Evolutionary conservation across 2,888 invertebrate species (phyloP).

Genomic region (Clivina fossor): DNA sequence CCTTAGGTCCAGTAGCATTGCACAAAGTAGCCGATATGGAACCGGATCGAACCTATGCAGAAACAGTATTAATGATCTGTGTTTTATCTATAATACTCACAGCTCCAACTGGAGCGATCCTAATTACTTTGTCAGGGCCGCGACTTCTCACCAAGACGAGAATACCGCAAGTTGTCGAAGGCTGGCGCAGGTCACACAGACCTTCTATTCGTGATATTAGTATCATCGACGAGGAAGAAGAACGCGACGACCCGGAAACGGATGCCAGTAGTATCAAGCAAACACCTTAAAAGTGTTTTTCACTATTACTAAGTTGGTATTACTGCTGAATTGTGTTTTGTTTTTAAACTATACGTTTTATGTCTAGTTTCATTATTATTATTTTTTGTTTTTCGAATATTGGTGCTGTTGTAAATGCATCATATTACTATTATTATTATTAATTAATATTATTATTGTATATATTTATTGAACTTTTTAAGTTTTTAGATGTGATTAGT

Average conservation of each 20-base stretch:
- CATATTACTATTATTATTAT: neutral
- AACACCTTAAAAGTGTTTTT: conserved; percentile 10
- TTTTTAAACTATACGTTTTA: conserved; percentile 25
- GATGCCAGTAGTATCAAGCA: conserved; percentile 33
- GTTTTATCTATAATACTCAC: conserved; percentile 82
- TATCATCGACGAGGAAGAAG: conserved; percentile 81
- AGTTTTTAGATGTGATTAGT: conserved; percentile 21
- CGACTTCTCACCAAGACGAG: conserved; percentile 76
- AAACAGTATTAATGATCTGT: conserved; percentile 73
- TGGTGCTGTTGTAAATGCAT: conserved; percentile 14
- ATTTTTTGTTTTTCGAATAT: no score
- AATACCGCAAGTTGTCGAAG: conserved; percentile 68
- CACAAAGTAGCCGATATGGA: conserved; percentile 61
- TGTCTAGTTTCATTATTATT: conserved; percentile 19
- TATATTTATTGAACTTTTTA: conserved; percentile 29
- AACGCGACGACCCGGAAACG: conserved; percentile 59
- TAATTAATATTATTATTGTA: conserved; percentile 15
- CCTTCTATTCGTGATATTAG: conserved; percentile 85
- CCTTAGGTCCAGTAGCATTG: conserved; percentile 76
- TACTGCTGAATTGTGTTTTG: no score
- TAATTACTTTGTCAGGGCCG: conserved; percentile 78
- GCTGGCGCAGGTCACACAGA: conserved; percentile 78
- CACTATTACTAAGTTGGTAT: neutral
- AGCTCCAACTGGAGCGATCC: conserved; percentile 80
- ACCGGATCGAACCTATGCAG: conserved; percentile 61